Percentiles rank a stretch among this genome's conserved stretches.
These are phyloP conservation scores for Neomorphus geoffroyi DNA, from an alignment of 2,797 vertebrate genomes.

Conservation along the genomic window DNA sequence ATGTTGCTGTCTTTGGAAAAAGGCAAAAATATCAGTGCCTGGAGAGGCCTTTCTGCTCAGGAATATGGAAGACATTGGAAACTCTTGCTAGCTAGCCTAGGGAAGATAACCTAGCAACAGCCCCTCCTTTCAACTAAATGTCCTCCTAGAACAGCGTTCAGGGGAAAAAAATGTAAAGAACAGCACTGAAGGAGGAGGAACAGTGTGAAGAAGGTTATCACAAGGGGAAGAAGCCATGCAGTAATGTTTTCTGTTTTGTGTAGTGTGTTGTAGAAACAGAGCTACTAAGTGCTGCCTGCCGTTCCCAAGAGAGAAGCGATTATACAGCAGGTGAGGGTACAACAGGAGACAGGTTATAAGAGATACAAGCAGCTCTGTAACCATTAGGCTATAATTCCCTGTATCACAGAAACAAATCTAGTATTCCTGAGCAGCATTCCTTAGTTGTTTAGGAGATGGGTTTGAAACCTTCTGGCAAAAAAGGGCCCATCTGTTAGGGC, in stretches of 20 bases:
- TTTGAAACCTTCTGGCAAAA: constrained; percentile 6
- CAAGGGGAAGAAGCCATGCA: not conserved
- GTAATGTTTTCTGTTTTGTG: not conserved
- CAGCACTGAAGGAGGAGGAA: not conserved
- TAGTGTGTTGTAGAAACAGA: not conserved
- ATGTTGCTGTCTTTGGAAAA: not conserved
- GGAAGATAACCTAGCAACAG: not conserved
- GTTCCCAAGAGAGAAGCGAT: not conserved
- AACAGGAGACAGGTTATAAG: not conserved
- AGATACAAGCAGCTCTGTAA: not conserved
- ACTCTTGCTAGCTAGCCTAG: not conserved
- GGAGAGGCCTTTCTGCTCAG: not conserved
- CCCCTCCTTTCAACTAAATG: not conserved
- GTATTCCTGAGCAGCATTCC: not conserved
- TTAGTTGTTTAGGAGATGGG: not conserved
- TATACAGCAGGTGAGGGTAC: not conserved
- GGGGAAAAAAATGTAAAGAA: not conserved
- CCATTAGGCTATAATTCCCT: not conserved
- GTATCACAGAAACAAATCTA: constrained; percentile 15
- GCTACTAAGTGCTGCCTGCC: not conserved
- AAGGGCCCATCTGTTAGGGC: constrained; percentile 17
- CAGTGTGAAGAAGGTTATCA: not conserved
- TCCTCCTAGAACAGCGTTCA: not conserved
- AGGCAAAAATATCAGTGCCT: not conserved
- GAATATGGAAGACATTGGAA: not conserved